phyloP scores from a whole-genome alignment of 1,140 invertebrate genomes.

The Diabrotica virgifera region DNA sequence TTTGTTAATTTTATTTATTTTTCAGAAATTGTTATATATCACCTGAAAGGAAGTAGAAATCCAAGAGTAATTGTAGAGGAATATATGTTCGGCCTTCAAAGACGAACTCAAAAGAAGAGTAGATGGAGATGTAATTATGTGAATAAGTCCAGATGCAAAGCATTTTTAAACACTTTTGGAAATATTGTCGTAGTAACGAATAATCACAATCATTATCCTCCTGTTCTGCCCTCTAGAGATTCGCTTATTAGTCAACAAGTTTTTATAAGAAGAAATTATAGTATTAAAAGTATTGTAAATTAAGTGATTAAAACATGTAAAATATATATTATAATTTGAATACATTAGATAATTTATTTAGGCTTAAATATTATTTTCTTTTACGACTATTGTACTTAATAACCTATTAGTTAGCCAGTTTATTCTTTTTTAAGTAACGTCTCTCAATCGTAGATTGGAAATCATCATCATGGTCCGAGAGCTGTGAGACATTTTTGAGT shows the following conservation, averaged over 20 bases:
- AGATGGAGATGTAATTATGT: conserved; percentile 26
- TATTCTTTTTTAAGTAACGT: no score
- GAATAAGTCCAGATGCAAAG: conserved; percentile 24
- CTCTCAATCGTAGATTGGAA: no score
- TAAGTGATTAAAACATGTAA: no score
- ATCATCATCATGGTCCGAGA: no score
- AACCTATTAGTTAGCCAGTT: no score
- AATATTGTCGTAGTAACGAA: conserved; percentile 22
- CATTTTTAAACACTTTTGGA: conserved; percentile 21
- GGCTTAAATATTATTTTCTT: no score
- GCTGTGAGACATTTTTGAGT: no score
- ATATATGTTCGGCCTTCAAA: conserved; percentile 13
- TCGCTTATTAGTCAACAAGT: not conserved
- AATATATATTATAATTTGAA: no score
- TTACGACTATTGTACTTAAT: no score
- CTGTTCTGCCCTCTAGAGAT: not conserved
- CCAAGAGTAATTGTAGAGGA: conserved; percentile 9
- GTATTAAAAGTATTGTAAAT: no score
- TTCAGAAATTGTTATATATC: conserved; percentile 12
- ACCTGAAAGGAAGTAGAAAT: conserved; percentile 7
- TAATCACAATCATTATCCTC: conserved; percentile 18
- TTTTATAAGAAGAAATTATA: no score
- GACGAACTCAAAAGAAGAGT: conserved; percentile 10
- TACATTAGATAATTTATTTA: no score
- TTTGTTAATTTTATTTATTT: not conserved